A percentile compares a stretch with the other conserved stretches of the same genome.
Evolutionary conservation across 2,888 invertebrate genomes (phyloP).

Genomic region (Serripes groenlandicus): DNA sequence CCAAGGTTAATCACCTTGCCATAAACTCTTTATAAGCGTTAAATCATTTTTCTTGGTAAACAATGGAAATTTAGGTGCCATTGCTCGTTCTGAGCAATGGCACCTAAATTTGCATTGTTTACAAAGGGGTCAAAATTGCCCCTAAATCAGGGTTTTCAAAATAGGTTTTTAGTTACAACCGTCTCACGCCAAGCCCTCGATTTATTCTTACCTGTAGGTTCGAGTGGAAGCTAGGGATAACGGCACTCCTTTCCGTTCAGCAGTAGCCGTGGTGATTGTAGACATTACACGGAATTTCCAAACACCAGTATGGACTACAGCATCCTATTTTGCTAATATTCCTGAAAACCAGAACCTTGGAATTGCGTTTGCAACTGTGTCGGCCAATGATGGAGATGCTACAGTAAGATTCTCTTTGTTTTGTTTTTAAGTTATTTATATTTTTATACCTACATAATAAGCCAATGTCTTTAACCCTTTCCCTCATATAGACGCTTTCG

Average conservation of each 20-base stretch:
- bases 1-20: no score
- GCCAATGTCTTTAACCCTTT: not conserved
- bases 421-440: not conserved
- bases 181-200: no score
- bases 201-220: constrained; percentile 67
- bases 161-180: no score
- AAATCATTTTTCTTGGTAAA: no score
- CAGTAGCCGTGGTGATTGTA: constrained; percentile 76
- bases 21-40: no score
- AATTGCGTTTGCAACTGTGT: constrained; percentile 62
- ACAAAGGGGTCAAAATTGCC: no score
- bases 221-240: constrained; percentile 81
- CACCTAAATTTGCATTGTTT: no score
- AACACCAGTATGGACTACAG: constrained; percentile 61
- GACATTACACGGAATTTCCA: constrained; percentile 78
- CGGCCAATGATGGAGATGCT: constrained; percentile 72
- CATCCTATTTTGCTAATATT: constrained; percentile 57
- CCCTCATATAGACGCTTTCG: not conserved
- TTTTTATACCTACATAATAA: no score
- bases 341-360: constrained; percentile 68
- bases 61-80: no score
- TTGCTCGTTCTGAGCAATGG: no score
- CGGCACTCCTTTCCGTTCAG: constrained; percentile 77
- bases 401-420: constrained; percentile 48
- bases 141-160: no score